Percentiles rank a stretch among this genome's conserved stretches.
Conservation (phyloP, 2,888 invertebrate genomes). For the Proisotoma minuta region DNA sequence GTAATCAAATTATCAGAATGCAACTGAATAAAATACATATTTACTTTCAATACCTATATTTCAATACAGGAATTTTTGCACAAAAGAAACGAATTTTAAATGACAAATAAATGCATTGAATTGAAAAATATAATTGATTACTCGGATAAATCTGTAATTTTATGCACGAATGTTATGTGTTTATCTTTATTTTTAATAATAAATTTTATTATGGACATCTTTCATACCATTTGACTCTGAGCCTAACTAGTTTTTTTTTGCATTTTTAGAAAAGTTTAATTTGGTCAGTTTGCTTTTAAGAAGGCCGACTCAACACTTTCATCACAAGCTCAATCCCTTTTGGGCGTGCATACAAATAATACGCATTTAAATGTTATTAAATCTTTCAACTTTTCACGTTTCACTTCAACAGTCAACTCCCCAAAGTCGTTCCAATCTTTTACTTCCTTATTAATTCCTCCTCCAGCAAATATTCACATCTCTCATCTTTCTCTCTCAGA, state of each 20-base stretch:
- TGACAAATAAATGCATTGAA: no score
- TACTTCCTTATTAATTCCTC: conserved; percentile 10
- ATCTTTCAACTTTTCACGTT: conserved; percentile 8
- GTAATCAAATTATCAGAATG: no score
- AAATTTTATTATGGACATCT: conserved; percentile 16
- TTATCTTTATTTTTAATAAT: conserved; percentile 11
- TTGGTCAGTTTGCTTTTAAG: conserved; percentile 26
- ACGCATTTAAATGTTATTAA: conserved; percentile 17
- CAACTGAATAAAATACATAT: no score
- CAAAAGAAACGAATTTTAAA: no score
- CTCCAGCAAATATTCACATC: not conserved
- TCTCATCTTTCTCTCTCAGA: conserved; percentile 4
- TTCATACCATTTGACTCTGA: conserved; percentile 17
- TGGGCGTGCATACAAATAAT: conserved; percentile 18
- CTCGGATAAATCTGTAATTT: not conserved
- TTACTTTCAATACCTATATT: no score
- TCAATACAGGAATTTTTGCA: no score
- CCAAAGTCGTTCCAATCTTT: not conserved
- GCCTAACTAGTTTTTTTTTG: conserved; percentile 16
- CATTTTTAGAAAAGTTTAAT: conserved; percentile 24
- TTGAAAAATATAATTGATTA: no score
- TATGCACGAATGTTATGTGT: conserved; percentile 14
- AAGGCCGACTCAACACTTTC: conserved; percentile 34
- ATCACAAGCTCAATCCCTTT: conserved; percentile 15
- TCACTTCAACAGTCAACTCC: conserved; percentile 14